A percentile compares a stretch with the other conserved stretches of the same genome.
phyloP scores from a whole-genome alignment of 2,113 vertebrate genomes.

The Pithys albifrons region DNA sequence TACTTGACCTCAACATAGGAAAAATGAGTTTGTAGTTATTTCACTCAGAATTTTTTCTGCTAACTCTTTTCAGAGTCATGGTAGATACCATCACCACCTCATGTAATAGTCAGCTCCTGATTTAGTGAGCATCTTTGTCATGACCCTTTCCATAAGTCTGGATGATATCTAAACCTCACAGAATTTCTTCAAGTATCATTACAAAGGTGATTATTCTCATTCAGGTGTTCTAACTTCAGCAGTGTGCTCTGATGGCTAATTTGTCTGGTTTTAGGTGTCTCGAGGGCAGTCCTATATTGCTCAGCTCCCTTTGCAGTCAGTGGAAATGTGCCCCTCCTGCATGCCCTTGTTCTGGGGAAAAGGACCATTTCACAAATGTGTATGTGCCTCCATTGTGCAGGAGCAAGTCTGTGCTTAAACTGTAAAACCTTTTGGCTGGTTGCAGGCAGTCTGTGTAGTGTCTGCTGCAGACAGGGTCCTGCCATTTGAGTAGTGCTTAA shows the following conservation, averaged over 20 bases:
- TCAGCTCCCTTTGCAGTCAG: neutral
- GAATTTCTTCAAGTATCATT: neutral
- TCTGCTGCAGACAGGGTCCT: neutral
- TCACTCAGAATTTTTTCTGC: neutral
- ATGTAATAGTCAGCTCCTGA: neutral
- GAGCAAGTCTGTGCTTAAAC: neutral
- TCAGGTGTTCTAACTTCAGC: neutral
- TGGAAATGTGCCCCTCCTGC: too few relatives aligned
- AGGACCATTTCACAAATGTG: neutral
- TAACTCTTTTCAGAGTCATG: neutral
- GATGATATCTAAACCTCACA: neutral
- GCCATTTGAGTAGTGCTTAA: neutral
- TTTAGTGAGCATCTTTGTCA: fast-evolving
- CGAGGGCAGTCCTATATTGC: neutral
- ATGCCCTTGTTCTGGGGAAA: neutral
- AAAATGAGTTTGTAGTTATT: neutral
- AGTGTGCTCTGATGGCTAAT: neutral
- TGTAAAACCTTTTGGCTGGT: neutral
- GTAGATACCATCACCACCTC: neutral
- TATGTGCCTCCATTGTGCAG: neutral
- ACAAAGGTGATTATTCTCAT: neutral
- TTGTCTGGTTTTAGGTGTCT: neutral
- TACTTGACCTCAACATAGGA: neutral
- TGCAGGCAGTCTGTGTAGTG: neutral
- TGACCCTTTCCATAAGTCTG: neutral